Percentiles rank a stretch among this genome's conserved stretches.
These are phyloP conservation scores for Zele albiditarsus DNA, from an alignment of 2,888 invertebrate genomes.

Conservation along the genomic window DNA sequence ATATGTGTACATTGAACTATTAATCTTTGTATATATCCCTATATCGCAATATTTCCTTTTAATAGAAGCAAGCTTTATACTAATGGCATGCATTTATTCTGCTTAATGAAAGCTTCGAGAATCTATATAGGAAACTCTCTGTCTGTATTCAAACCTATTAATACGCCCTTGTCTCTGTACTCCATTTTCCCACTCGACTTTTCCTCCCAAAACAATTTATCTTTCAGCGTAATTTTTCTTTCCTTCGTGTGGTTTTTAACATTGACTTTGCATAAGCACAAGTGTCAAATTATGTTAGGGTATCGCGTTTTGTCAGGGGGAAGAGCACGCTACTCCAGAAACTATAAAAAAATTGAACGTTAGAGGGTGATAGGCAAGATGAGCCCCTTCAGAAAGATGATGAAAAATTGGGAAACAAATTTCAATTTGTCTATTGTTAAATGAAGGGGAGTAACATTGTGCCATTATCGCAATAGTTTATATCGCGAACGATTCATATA, in stretches of 20 bases:
- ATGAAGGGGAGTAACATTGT: no score
- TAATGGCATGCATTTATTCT: background rate
- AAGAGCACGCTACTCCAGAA: no score
- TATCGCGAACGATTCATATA: no score
- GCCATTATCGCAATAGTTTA: no score
- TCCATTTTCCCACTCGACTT: background rate
- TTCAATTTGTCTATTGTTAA: no score
- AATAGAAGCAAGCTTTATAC: background rate
- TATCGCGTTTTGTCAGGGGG: no score
- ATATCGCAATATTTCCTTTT: background rate
- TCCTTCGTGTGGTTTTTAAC: background rate
- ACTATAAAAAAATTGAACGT: no score
- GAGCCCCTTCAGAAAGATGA: no score
- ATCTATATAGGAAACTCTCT: background rate
- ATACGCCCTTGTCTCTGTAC: background rate
- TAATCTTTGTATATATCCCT: background rate
- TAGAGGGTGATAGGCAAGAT: no score
- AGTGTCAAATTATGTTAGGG: background rate
- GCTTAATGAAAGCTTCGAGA: background rate
- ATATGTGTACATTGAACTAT: constrained; percentile 3
- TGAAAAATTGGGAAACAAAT: no score
- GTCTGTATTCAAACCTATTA: background rate
- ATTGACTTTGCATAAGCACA: background rate
- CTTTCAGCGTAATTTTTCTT: no score
- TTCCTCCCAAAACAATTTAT: background rate